Conservation (phyloP, 2,113 vertebrate genomes). For the Heloderma charlesbogerti region DNA sequence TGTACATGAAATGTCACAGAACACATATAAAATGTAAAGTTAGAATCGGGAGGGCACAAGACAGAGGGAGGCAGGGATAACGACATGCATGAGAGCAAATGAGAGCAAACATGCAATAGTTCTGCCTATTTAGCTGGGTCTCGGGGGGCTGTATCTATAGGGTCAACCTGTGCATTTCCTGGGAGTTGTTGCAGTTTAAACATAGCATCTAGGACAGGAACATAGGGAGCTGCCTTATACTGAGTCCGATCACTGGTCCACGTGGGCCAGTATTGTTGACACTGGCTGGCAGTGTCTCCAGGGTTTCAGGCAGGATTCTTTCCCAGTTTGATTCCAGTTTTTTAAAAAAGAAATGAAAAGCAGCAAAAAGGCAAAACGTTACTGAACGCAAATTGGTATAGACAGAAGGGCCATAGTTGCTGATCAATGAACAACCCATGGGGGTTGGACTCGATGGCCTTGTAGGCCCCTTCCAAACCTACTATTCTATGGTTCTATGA, state of each 20-base stretch:
- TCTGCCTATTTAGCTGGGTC: no score
- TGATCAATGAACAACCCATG: constrained; percentile 15
- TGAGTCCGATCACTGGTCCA: no score
- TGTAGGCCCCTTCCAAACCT: no score
- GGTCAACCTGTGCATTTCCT: neutral
- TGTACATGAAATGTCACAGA: neutral
- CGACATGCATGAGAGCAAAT: neutral
- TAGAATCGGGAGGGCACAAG: no score
- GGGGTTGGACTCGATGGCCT: no score
- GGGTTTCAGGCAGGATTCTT: no score
- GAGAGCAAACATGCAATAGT: neutral
- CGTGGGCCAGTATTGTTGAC: no score
- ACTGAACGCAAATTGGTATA: constrained; percentile 74
- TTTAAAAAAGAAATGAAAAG: no score
- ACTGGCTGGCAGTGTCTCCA: no score
- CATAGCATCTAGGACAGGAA: neutral
- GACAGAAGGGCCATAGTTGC: constrained; percentile 66
- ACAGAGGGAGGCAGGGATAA: neutral
- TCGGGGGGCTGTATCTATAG: neutral
- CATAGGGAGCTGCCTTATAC: no score
- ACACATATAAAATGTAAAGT: neutral
- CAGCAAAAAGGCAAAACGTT: constrained; percentile 61
- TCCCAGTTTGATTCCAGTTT: no score
- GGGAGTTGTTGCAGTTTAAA: neutral
- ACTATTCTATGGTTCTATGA: no score